A percentile compares a stretch with the other conserved stretches of the same genome.
Conservation (phyloP, 53 echinoderm and acorn worm species). For the Arbacia lixula region DNA sequence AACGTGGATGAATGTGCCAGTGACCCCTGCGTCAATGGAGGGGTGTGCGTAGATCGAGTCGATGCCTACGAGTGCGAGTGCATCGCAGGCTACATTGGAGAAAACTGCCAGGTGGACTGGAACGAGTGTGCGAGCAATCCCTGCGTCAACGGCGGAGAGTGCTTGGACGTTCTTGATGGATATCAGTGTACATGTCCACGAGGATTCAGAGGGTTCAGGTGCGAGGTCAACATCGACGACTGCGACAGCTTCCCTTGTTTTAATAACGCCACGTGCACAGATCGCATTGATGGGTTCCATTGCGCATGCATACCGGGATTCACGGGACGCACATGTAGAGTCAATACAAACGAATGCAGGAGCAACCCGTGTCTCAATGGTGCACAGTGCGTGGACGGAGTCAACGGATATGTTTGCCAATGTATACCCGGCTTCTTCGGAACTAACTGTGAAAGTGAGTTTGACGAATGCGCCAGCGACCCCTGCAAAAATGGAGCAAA, state of each 20-base stretch:
- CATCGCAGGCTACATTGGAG: slow-evolving; percentile 70
- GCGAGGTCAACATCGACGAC: slow-evolving; percentile 75
- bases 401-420: slow-evolving; percentile 73
- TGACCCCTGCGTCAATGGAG: slow-evolving; percentile 74
- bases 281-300: slow-evolving; percentile 58
- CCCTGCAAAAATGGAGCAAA: slow-evolving; percentile 80
- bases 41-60: slow-evolving; percentile 66
- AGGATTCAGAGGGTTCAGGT: slow-evolving; percentile 71
- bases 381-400: slow-evolving; percentile 83
- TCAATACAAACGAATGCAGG: slow-evolving; percentile 74
- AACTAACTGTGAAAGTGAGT: slow-evolving; percentile 69
- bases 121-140: slow-evolving; percentile 81
- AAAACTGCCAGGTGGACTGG: slow-evolving; percentile 71
- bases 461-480: slow-evolving; percentile 76
- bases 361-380: slow-evolving; percentile 85
- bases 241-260: slow-evolving; percentile 78
- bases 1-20: slow-evolving; percentile 78
- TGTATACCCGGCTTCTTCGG: slow-evolving; percentile 85
- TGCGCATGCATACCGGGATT: slow-evolving; percentile 82
- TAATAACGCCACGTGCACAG: slow-evolving; percentile 68
- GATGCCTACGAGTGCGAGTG: slow-evolving; percentile 78
- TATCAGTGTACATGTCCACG: slow-evolving; percentile 67
- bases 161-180: slow-evolving; percentile 66
- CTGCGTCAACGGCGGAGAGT: slow-evolving; percentile 68
- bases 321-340: slow-evolving; percentile 70